Base-by-base conservation (phyloP, 1,140 invertebrate species). In the Cydia pomonella region DNA sequence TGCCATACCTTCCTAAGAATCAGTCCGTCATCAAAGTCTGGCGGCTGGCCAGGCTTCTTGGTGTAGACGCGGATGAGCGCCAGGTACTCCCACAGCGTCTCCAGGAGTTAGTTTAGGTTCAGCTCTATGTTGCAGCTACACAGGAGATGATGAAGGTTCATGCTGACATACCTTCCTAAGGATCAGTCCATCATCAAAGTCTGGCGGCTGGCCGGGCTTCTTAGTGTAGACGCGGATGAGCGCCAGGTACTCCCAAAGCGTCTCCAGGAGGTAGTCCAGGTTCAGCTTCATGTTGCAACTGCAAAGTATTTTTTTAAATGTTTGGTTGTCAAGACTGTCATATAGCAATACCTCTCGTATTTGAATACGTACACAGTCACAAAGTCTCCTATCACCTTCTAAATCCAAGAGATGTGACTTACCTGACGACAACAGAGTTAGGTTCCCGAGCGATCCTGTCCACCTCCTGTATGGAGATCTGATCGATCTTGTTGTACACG, bases 401-500 rank as follows among this genome's bases (percentile, higher is more conserved):
- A n/a, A n/a, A n/a, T n/a, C n/a, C n/a, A n/a, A 41, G 38, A 69
- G 13, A 64, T 27, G 23, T 27, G 18, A 23, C 81, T 88, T 92
- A 98, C 97, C 97, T 98, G 79, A 99, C 98, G 76, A 99, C 99
- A 76, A 99, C 96, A 82, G 97, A 97, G 91, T 99, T 95, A 0
- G 97, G 95, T 90, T 97, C 95, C 77, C 97, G 94, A 6, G 99
- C 99, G 88, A 99, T 96, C 85, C 97, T 94, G 93, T 99, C 98
- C 6, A 99, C 97, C 94, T 99, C 99, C 93, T 99, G 99, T 80
- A 99, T 98, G 27, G 98, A 99, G 83, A 99, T 98, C 94, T 99
- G 98, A 97, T 99, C 99, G 83, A 99, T 99, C 95, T 99, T 99
- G 93, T 99, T 99, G 93, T 99, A 99, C 66, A 99, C 98, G 94